A percentile compares a stretch with the other conserved stretches of the same genome.
phyloP scores from a whole-genome alignment of 2,888 invertebrate genomes.

The Iselma pallidipennis region DNA sequence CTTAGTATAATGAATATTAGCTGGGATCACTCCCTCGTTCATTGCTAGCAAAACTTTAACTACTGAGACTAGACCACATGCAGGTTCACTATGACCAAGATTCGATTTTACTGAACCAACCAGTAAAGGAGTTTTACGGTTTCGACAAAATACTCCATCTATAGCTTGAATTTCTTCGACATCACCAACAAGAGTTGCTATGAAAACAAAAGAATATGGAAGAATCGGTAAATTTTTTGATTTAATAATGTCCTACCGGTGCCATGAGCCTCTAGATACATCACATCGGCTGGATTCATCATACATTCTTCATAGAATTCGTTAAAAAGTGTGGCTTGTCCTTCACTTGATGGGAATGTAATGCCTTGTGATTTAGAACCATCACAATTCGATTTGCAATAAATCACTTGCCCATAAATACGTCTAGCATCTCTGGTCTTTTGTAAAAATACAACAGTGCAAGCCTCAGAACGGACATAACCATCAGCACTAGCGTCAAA shows the following conservation, averaged over 20 bases:
- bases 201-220: too few species aligned
- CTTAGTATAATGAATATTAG: too few species aligned
- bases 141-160: constrained; percentile 74
- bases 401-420: constrained; percentile 57
- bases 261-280: neutral
- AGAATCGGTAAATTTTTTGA: too few species aligned
- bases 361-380: constrained; percentile 53
- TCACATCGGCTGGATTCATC: constrained; percentile 50
- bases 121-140: constrained; percentile 70
- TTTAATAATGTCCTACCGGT: neutral
- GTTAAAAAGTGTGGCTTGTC: too few species aligned
- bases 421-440: constrained; percentile 60
- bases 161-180: constrained; percentile 83
- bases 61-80: constrained; percentile 80
- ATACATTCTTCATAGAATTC: too few species aligned
- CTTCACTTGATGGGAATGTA: too few species aligned
- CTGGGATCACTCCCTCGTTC: too few species aligned
- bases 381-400: constrained; percentile 50
- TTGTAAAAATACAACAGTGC: constrained; percentile 73
- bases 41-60: constrained; percentile 43
- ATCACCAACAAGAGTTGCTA: too few species aligned
- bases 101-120: constrained; percentile 94
- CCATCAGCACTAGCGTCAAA: too few species aligned
- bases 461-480: constrained; percentile 80
- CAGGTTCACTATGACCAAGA: constrained; percentile 88